Evolutionary conservation across 2,113 vertebrate genomes (phyloP).

Genomic region (Heterocephalus glaber): DNA sequence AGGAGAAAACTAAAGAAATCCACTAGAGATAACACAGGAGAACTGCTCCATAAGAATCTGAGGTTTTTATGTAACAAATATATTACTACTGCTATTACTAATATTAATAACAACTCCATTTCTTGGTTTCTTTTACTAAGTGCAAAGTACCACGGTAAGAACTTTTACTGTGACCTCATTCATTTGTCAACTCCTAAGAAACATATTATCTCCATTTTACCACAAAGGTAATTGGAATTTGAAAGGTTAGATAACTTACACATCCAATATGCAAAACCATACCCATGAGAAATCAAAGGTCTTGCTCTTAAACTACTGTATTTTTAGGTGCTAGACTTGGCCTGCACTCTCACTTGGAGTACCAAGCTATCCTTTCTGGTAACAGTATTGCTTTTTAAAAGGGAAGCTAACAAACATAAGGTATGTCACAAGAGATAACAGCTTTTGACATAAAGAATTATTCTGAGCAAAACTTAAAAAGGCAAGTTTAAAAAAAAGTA

Average conservation of each 20-base stretch:
- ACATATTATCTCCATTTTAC: background rate
- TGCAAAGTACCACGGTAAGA: background rate
- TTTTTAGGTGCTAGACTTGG: background rate
- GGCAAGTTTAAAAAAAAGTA: background rate
- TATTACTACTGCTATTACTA: background rate
- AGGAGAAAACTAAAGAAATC: background rate
- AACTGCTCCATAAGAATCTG: background rate
- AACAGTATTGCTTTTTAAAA: background rate
- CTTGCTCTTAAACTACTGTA: background rate
- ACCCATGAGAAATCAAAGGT: background rate
- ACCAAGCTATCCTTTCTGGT: background rate
- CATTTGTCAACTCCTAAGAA: background rate
- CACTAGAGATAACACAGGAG: background rate
- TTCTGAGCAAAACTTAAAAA: background rate
- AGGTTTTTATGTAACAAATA: background rate
- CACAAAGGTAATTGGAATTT: background rate
- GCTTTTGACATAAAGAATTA: background rate
- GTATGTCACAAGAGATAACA: background rate
- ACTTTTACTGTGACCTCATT: background rate
- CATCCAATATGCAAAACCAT: background rate
- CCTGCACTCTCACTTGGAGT: background rate
- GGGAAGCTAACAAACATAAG: background rate
- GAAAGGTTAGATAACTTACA: background rate
- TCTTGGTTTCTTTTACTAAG: background rate
- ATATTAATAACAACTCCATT: background rate